These are phyloP conservation scores for Anisognathus igniventris DNA, from an alignment of 2,797 vertebrate species.

Conservation along the genomic window DNA sequence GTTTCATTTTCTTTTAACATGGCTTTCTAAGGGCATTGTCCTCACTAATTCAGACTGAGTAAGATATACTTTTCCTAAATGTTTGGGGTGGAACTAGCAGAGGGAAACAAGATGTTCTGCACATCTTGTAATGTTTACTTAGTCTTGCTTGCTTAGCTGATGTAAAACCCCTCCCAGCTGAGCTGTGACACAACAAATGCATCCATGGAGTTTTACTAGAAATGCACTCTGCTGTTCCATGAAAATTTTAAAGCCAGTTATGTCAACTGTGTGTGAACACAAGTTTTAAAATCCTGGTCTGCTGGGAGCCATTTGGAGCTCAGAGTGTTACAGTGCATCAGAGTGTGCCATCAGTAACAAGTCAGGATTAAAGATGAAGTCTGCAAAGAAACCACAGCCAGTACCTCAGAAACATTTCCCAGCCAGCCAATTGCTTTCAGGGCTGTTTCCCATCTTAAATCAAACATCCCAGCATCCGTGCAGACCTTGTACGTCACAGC, in stretches of 20 bases:
- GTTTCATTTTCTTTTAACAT: accelerated
- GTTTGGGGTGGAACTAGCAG: neutral
- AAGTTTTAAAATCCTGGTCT: neutral
- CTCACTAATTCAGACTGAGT: neutral
- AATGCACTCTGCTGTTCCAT: neutral
- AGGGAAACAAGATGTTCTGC: neutral
- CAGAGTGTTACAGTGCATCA: accelerated
- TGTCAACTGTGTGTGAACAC: neutral
- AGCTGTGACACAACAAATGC: neutral
- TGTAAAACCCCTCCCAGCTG: neutral
- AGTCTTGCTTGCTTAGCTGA: neutral
- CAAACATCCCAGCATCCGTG: neutral
- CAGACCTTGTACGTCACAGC: neutral
- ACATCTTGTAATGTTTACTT: neutral
- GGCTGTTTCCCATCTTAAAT: neutral
- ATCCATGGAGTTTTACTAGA: neutral
- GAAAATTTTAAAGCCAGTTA: slow-evolving; percentile 2
- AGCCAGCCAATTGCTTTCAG: neutral
- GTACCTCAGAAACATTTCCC: neutral
- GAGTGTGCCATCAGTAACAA: neutral
- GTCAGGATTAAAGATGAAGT: neutral
- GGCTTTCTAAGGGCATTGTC: neutral
- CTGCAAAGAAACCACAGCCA: neutral
- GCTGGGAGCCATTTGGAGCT: neutral
- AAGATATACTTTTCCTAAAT: neutral